Percentiles rank a stretch among this genome's conserved stretches.
These are phyloP conservation scores for Gymnosoma rotundatum DNA, from an alignment of 2,888 invertebrate species.

Conservation along the genomic window DNA sequence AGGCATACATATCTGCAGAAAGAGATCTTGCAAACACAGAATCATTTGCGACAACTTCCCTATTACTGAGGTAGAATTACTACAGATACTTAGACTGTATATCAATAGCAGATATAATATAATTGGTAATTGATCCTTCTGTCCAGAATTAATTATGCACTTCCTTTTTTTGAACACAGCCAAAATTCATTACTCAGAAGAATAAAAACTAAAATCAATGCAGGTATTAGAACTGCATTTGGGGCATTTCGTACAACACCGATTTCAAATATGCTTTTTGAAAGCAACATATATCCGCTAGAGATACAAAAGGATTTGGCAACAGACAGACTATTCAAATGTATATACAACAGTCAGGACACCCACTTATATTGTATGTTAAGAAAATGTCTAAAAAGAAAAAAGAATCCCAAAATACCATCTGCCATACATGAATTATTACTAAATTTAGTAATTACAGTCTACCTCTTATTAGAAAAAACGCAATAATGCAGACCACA, in stretches of 20 bases:
- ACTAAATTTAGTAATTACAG: background rate
- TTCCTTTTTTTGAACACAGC: background rate
- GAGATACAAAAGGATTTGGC: background rate
- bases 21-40: slow-evolving; percentile 11
- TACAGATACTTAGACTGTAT: slow-evolving; percentile 38
- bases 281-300: no score
- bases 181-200: no score
- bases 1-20: slow-evolving; percentile 44
- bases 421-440: background rate
- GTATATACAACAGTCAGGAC: background rate
- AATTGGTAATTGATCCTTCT: slow-evolving; percentile 1
- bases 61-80: background rate
- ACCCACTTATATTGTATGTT: background rate
- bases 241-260: slow-evolving; percentile 17
- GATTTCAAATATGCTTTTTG: background rate
- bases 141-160: slow-evolving; percentile 10
- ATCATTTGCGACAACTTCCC: slow-evolving; percentile 4
- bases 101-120: slow-evolving; percentile 1
- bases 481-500: background rate
- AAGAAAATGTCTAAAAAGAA: slow-evolving; percentile 11
- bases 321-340: background rate
- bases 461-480: background rate
- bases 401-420: slow-evolving; percentile 2
- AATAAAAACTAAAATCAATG: slow-evolving; percentile 3
- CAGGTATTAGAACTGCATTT: background rate